Percentiles rank a stretch among this genome's conserved stretches.
phyloP scores from a whole-genome alignment of 2,888 invertebrate species.

The Synanthedon vespiformis region DNA sequence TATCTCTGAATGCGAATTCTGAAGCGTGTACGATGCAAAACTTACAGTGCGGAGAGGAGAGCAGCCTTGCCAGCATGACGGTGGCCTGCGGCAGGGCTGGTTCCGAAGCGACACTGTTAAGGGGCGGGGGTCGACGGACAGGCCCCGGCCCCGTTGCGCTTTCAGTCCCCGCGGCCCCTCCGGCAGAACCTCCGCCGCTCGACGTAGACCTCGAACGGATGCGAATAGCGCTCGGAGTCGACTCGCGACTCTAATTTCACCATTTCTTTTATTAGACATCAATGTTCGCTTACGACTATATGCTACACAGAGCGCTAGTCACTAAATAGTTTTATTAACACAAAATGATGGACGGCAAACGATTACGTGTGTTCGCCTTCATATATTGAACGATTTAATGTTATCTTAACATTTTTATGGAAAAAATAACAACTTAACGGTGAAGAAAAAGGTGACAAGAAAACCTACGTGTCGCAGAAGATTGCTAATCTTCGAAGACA shows the following conservation, averaged over 20 bases:
- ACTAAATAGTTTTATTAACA: too few relatives aligned
- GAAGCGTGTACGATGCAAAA: constrained; percentile 10
- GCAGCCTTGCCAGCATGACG: constrained; percentile 85
- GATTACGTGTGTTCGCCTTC: too few relatives aligned
- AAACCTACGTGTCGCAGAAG: too few relatives aligned
- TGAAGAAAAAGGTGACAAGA: too few relatives aligned
- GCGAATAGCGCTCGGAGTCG: constrained; percentile 32
- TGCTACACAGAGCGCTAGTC: too few relatives aligned
- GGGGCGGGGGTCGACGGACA: constrained; percentile 64
- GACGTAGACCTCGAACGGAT: constrained; percentile 53
- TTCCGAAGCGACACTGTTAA: constrained; percentile 82
- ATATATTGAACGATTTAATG: too few relatives aligned
- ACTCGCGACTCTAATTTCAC: constrained; percentile 35
- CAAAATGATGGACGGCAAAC: too few relatives aligned
- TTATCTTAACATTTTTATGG: too few relatives aligned
- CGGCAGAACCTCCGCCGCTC: constrained; percentile 63
- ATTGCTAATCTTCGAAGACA: too few relatives aligned
- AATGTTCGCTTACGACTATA: too few relatives aligned
- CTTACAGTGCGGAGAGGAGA: constrained; percentile 76
- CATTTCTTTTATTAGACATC: too few relatives aligned
- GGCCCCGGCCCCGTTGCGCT: constrained; percentile 63
- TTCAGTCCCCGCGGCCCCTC: constrained; percentile 49
- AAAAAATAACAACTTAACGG: too few relatives aligned
- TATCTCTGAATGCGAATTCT: background rate
- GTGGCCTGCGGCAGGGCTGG: constrained; percentile 78